Evolutionary conservation across 1,140 invertebrate genomes (phyloP), one percentile per base, ranked within the genome.

Genomic region (Rhopalosiphum padi): DNA sequence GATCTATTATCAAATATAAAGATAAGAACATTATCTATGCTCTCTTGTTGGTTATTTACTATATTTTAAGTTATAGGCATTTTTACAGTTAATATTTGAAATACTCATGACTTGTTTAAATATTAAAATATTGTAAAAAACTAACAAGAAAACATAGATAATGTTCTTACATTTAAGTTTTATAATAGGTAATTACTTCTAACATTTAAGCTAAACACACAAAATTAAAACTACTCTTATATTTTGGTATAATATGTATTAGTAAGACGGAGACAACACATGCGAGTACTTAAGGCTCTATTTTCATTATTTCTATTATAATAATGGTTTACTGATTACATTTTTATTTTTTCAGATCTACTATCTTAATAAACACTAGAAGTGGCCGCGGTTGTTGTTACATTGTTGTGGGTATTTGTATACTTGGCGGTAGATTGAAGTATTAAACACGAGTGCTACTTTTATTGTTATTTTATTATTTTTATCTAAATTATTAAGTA

Each of bases 381-480:
- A 60, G 21, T 90, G 89, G 30, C 23, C 7, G 23, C 60, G 4
- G n/a, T 37, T 41, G 30, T 30, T 23, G 51, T 41, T 41, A 35
- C 7, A 30, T 37, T 93, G 91, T 83, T 53, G 46, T 85, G 46
- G 60, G 91, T 85, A 41, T 83, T n/a, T 92, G 15, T 53, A 53
- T 53, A 85, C 77, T 85, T 48, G 35, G 30, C 55, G 77, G 48
- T 86, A 53, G 91, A 93, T 90, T 51, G 35, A 93, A 93, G 91
- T 93, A 93, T 93, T 92, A 92, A 82, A 82, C 77, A 92, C 22
- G 91, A 93, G 91, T 93, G 91, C 91, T 93, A 93, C 91, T 93
- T 92, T 93, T 93, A 93, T 93, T 93, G 91, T 93, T 93, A 93
- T 93, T 85, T 53, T 93, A 93, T 93, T 93, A 93, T 93, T 91